These are phyloP conservation scores for Ariolimax columbianus DNA, from an alignment of 2,888 invertebrate species.

Conservation along the genomic window DNA sequence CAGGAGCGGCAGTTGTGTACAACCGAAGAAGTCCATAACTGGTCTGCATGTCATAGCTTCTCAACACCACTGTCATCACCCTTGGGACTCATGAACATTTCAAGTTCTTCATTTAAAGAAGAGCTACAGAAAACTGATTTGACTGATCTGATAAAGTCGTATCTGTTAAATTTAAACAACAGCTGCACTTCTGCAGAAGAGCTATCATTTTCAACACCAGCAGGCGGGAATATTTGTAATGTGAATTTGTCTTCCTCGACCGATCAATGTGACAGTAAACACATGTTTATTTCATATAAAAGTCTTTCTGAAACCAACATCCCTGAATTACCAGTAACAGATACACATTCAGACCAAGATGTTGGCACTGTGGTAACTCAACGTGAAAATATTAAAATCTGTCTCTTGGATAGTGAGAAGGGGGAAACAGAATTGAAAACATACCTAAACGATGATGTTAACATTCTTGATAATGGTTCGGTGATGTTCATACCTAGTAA, in stretches of 20 bases:
- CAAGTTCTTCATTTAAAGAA: slow-evolving; percentile 18
- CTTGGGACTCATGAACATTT: slow-evolving; percentile 1
- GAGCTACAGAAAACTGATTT: neutral
- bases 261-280: neutral
- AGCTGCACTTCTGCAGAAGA: neutral
- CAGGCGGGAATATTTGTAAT: neutral
- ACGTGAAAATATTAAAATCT: neutral
- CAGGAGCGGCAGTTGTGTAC: neutral
- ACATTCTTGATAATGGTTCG: neutral
- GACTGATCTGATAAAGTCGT: slow-evolving; percentile 17
- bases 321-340: neutral
- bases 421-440: neutral
- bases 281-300: neutral
- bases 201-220: neutral
- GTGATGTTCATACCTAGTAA: neutral
- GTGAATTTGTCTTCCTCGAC: neutral
- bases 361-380: neutral
- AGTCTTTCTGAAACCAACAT: neutral
- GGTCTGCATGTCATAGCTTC: neutral
- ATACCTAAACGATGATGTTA: neutral
- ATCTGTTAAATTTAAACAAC: neutral
- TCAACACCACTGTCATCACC: neutral
- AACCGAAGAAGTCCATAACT: neutral
- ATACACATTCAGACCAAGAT: neutral
- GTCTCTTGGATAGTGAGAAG: neutral